Conservation (phyloP, 2,113 vertebrate genomes). For the Isurus oxyrinchus region DNA sequence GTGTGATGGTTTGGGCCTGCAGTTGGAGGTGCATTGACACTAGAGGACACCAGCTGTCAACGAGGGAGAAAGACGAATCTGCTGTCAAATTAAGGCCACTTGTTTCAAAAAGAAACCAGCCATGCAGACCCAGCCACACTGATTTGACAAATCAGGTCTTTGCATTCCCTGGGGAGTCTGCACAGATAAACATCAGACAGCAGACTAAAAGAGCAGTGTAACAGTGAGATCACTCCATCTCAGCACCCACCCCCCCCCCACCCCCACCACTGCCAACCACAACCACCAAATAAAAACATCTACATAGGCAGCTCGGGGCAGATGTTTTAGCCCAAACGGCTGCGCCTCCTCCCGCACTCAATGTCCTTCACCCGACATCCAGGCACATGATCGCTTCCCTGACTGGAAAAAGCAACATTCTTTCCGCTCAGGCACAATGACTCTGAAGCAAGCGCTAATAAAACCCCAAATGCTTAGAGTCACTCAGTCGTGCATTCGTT, state of each 20-base stretch:
- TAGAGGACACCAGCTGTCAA: not conserved
- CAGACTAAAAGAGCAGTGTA: not conserved
- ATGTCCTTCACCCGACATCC: not conserved
- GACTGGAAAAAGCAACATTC: not conserved
- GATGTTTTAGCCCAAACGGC: not conserved
- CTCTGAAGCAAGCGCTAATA: not conserved
- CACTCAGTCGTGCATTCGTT: not conserved
- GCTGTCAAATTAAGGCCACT: conserved; percentile 6
- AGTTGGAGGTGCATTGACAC: not conserved
- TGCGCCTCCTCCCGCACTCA: not conserved
- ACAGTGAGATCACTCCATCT: not conserved
- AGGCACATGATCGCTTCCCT: not conserved
- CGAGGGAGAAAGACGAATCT: not conserved
- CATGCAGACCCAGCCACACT: not conserved
- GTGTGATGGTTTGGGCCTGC: not conserved
- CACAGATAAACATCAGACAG: not conserved
- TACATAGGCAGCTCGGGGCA: not conserved
- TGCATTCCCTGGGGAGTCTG: not conserved
- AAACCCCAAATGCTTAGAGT: not conserved
- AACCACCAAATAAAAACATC: not conserved
- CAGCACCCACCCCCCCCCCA: too few species aligned
- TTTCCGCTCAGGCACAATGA: not conserved
- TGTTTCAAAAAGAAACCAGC: not conserved
- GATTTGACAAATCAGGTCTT: not conserved
- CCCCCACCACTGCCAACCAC: not conserved